These are phyloP conservation scores for Melinopterus prodromus DNA, from an alignment of 2,888 invertebrate genomes.

Conservation along the genomic window DNA sequence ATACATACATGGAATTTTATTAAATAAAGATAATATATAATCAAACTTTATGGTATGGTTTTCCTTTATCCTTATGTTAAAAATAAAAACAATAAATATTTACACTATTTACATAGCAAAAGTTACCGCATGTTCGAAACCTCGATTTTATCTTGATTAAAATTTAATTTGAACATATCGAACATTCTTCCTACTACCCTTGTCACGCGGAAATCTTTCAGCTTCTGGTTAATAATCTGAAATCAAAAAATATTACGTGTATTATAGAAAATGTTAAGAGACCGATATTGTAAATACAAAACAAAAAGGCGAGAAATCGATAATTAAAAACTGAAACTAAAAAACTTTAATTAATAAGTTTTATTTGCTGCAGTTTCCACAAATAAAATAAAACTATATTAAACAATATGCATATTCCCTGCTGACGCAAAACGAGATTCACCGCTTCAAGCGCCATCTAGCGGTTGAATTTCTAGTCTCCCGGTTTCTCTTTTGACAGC, in stretches of 20 bases:
- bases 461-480: too few relatives aligned
- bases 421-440: too few relatives aligned
- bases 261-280: too few relatives aligned
- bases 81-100: not conserved
- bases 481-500: too few relatives aligned
- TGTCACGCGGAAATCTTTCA: conserved; percentile 55
- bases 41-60: not conserved
- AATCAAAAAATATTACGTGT: conserved; percentile 45
- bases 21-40: not conserved
- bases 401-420: too few relatives aligned
- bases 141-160: conserved; percentile 44
- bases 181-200: conserved; percentile 55
- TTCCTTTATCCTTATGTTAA: not conserved
- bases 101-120: not conserved
- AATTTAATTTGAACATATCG: conserved; percentile 50
- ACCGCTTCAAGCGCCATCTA: too few relatives aligned
- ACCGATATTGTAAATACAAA: too few relatives aligned
- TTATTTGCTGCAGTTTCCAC: too few relatives aligned
- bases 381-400: too few relatives aligned
- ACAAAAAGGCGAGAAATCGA: too few relatives aligned
- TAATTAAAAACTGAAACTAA: too few relatives aligned
- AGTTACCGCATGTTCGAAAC: conserved; percentile 14
- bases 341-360: too few relatives aligned
- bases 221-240: conserved; percentile 56
- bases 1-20: not conserved